Base-by-base conservation (phyloP, 1,140 invertebrate genomes). In the Armadillidium nasatum region DNA sequence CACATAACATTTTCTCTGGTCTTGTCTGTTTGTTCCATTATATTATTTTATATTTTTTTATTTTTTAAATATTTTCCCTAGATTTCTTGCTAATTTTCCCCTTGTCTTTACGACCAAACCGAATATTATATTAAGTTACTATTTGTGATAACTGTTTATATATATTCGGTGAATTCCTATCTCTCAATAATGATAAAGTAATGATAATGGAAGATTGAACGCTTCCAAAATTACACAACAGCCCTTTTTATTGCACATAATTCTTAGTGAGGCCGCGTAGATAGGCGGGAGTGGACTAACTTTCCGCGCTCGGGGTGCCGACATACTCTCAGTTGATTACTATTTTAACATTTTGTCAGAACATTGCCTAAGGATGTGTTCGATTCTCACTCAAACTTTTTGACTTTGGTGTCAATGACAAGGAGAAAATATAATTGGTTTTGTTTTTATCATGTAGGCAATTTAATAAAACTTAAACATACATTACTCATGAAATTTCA, bases 291-390 rank as follows among this genome's bases (percentile, higher is more conserved):
- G 50, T 13, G 50, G 19, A 60, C 50, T 60, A 60, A 60, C 50
- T 60, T 60, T 60, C 50, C 50, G 19, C 50, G 50, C 50, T 60
- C 11, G 50, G 11, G 50, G 50, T 60, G 50, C 50, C 50, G 50
- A 60, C 50, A 60, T 60, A 60, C 50, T 60, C 50, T 60, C 50
- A 7, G 2, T 60, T 60, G 50, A 60, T 60, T 60, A 60, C 50
- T 60, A 60, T 60, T 60, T 60, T 60, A 60, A 60, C 50, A 60
- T 60, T 60, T 60, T 60, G 50, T 60, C 50, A 60, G 50, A 60
- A 19, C 50, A 15, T 60, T 19, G 50, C 50, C 50, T 19, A 15
- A 3, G 11, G 19, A 13, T 19, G 50, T 19, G 19, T 60, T 60
- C 50, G 50, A 15, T 60, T 60, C 50, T 15, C 19, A 15, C 11